Conservation (phyloP, 2,888 invertebrate genomes). For the Allygus modestus region DNA sequence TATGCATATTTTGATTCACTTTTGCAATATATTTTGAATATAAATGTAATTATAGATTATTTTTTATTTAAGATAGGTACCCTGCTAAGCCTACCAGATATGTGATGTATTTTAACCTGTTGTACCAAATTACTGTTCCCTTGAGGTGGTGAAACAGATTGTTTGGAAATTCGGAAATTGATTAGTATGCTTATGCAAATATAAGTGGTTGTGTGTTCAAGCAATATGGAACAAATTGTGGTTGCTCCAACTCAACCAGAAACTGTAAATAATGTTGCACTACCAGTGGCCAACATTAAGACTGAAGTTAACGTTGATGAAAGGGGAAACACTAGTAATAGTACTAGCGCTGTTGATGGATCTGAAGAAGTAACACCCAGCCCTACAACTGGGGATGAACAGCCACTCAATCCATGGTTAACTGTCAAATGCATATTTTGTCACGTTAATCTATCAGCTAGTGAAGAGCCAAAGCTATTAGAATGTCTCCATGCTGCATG, state of each 20-base stretch:
- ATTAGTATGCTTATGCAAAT: too few relatives aligned
- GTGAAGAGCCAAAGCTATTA: conserved; percentile 86
- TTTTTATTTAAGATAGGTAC: not conserved
- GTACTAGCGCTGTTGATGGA: conserved; percentile 52
- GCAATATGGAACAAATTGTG: conserved; percentile 2
- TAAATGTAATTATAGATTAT: not conserved
- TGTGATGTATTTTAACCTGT: not conserved
- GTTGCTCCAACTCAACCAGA: conserved; percentile 28
- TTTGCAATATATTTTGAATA: too few relatives aligned
- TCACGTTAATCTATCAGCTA: conserved; percentile 75
- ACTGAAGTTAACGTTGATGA: conserved; percentile 52
- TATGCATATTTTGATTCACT: not conserved
- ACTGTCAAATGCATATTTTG: conserved; percentile 75
- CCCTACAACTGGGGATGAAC: conserved; percentile 59
- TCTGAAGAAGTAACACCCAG: conserved; percentile 62
- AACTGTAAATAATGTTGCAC: conserved; percentile 28
- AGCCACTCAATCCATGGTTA: conserved; percentile 66
- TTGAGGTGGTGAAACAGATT: too few relatives aligned
- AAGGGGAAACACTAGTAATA: conserved; percentile 40
- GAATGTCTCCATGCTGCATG: conserved; percentile 94
- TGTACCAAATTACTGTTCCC: not conserved
- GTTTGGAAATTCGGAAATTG: too few relatives aligned
- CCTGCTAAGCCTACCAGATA: not conserved
- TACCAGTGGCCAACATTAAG: conserved; percentile 45
- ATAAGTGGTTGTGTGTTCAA: not conserved